Evolutionary conservation across 2,113 vertebrate genomes (phyloP).

Genomic region (Athene noctua): DNA sequence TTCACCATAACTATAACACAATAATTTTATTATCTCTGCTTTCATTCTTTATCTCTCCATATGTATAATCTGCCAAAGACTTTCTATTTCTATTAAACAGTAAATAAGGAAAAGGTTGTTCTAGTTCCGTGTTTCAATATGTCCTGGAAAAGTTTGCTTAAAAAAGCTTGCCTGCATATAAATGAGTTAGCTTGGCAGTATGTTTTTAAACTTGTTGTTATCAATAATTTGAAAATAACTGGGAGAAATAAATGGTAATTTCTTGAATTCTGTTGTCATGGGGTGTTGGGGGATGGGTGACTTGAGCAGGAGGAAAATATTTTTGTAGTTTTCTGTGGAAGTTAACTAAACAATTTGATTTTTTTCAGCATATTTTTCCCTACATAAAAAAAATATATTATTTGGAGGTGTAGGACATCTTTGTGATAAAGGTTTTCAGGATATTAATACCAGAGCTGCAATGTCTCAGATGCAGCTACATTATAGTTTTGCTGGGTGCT

Average conservation of each 20-base stretch:
- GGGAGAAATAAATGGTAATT: background rate
- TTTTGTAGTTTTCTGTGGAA: background rate
- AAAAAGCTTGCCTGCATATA: background rate
- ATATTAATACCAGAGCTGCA: background rate
- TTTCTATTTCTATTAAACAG: background rate
- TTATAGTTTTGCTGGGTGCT: background rate
- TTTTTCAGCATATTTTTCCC: background rate
- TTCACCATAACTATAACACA: background rate
- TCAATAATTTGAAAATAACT: background rate
- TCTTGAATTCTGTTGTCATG: background rate
- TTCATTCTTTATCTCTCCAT: background rate
- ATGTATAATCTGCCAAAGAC: background rate
- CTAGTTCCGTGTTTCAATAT: background rate
- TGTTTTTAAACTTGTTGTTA: background rate
- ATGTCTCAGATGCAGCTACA: background rate
- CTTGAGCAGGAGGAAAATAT: background rate
- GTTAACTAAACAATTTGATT: background rate
- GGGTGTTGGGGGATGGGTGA: background rate
- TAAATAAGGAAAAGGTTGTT: constrained; percentile 16
- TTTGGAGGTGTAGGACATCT: background rate
- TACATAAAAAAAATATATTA: background rate
- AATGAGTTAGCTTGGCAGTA: background rate
- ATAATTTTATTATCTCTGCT: background rate
- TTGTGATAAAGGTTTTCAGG: background rate
- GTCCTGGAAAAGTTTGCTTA: constrained; percentile 5